Percentiles rank a stretch among this genome's conserved stretches.
phyloP scores from a whole-genome alignment of 2,888 invertebrate genomes.

The Heliconius ismenius region DNA sequence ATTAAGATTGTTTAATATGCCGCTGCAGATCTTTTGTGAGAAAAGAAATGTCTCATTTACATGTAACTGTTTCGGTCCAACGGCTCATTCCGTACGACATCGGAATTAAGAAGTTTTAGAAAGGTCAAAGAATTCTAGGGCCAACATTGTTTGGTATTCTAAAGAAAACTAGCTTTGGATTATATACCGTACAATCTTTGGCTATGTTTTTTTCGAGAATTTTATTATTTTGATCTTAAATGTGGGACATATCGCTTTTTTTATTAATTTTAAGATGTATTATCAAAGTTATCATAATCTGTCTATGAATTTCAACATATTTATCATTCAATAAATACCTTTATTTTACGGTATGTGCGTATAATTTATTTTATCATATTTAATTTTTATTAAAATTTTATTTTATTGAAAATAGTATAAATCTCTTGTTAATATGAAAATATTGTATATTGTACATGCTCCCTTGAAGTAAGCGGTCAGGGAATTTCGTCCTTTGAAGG shows the following conservation, averaged over 20 bases:
- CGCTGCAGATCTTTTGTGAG: constrained; percentile 40
- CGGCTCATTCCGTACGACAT: constrained; percentile 56
- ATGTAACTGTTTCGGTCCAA: constrained; percentile 63
- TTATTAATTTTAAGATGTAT: too few relatives aligned
- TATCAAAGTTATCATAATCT: too few relatives aligned
- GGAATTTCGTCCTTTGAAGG: not conserved
- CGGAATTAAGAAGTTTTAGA: constrained; percentile 61
- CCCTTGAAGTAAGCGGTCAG: not conserved
- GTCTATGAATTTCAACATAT: not conserved
- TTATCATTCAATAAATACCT: not conserved
- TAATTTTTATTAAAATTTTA: not conserved
- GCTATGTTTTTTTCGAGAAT: too few relatives aligned
- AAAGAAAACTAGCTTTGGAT: constrained; percentile 23
- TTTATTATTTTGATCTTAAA: too few relatives aligned
- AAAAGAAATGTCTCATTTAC: constrained; percentile 58
- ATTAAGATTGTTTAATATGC: constrained; percentile 41
- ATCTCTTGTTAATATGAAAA: not conserved
- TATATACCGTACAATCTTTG: not conserved
- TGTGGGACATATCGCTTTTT: too few relatives aligned
- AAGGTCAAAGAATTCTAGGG: constrained; percentile 43
- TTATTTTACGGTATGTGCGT: not conserved
- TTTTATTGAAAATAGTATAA: not conserved
- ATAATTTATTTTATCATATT: not conserved
- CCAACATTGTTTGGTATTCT: constrained; percentile 34
- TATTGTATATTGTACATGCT: not conserved